These are phyloP conservation scores for Cotesia congregata DNA, from an alignment of 2,888 invertebrate genomes.

Conservation along the genomic window DNA sequence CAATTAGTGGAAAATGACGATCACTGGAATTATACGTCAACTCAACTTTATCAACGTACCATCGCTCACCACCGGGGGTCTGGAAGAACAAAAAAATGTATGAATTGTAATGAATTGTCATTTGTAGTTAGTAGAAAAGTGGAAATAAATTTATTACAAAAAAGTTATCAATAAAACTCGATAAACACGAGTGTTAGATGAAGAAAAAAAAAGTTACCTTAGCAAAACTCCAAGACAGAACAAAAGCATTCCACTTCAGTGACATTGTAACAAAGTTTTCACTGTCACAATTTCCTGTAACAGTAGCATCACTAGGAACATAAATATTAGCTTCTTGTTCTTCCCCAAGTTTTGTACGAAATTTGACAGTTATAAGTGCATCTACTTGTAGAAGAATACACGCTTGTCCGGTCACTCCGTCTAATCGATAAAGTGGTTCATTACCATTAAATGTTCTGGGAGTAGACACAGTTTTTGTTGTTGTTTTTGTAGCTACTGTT, in stretches of 20 bases:
- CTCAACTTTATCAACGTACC: conserved; percentile 87
- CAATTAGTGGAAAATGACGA: conserved; percentile 71
- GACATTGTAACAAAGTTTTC: conserved; percentile 81
- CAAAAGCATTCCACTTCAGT: conserved; percentile 83
- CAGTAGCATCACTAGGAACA: conserved; percentile 80
- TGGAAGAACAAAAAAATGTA: conserved; percentile 65
- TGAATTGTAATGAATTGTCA: neutral
- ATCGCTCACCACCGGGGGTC: conserved; percentile 91
- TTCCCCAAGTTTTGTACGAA: conserved; percentile 79
- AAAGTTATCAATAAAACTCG: conserved; percentile 8
- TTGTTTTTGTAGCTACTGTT: conserved; percentile 63
- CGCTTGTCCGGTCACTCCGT: conserved; percentile 80
- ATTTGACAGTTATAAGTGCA: conserved; percentile 79
- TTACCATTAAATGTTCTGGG: conserved; percentile 69
- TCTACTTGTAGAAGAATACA: conserved; percentile 86
- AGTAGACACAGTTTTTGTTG: conserved; percentile 62
- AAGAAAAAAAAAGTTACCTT: conserved; percentile 75
- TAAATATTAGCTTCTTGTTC: conserved; percentile 78
- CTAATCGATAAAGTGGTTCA: conserved; percentile 76
- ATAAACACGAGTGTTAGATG: neutral
- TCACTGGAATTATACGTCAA: conserved; percentile 79
- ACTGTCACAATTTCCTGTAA: conserved; percentile 82
- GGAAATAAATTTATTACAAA: neutral
- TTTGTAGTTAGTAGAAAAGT: conserved; percentile 3
- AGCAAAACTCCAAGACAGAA: conserved; percentile 82